Conservation (phyloP, 2,113 vertebrate species). For the Cynocephalus volans region DNA sequence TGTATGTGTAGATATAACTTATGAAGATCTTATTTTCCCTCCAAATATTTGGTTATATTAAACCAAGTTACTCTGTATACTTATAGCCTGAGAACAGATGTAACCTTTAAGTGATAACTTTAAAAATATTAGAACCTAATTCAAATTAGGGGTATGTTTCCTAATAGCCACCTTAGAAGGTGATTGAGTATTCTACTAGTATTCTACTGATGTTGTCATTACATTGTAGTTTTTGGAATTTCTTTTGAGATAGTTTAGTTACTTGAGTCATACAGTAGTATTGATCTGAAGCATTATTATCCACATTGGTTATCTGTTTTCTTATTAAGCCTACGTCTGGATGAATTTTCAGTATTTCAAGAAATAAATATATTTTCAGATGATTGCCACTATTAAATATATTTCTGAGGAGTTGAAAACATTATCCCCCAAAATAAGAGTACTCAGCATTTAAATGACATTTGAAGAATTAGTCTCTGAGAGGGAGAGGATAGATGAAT, state of each 20-base stretch:
- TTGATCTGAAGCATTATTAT: not conserved
- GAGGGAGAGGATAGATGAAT: not conserved
- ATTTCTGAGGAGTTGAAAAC: constrained; percentile 31
- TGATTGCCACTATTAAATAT: not conserved
- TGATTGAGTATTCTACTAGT: not conserved
- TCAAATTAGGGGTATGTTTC: not conserved
- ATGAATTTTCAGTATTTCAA: not conserved
- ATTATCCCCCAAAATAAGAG: not conserved
- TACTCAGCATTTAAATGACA: not conserved
- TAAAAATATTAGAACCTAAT: not conserved
- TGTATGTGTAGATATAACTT: not conserved
- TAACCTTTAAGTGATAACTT: constrained; percentile 13
- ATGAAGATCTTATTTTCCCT: not conserved
- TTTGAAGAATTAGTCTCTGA: not conserved
- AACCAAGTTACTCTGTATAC: not conserved
- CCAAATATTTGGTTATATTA: not conserved
- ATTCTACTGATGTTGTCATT: not conserved
- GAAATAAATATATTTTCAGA: not conserved
- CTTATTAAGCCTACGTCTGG: not conserved
- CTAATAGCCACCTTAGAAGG: not conserved
- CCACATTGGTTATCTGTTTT: not conserved
- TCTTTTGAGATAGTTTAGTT: not conserved
- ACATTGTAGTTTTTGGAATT: not conserved
- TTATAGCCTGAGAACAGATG: not conserved
- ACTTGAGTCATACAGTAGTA: not conserved